Conservation (phyloP, 2,113 vertebrate genomes). For the Myiozetetes cayanensis region DNA sequence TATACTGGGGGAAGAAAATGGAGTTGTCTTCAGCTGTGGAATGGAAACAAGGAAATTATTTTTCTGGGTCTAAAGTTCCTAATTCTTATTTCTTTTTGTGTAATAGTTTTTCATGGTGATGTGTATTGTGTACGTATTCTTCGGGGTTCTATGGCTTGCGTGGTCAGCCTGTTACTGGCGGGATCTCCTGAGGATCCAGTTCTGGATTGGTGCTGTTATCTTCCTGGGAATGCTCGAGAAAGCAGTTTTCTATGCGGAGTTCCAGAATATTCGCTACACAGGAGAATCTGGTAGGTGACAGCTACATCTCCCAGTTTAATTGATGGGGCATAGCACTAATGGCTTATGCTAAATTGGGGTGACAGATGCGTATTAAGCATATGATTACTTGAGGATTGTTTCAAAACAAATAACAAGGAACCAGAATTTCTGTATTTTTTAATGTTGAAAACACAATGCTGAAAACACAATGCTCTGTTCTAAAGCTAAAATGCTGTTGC, state of each 20-base stretch:
- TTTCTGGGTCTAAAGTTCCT: slow-evolving; percentile 12
- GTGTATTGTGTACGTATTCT: slow-evolving; percentile 93
- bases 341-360: background rate
- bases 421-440: background rate
- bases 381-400: background rate
- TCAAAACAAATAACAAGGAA: background rate
- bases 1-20: background rate
- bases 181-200: slow-evolving; percentile 92
- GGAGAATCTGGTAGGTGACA: slow-evolving; percentile 84
- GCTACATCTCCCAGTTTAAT: background rate
- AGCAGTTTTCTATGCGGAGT: slow-evolving; percentile 95
- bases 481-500: background rate
- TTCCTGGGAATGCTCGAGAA: slow-evolving; percentile 95
- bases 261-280: slow-evolving; percentile 90
- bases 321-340: background rate
- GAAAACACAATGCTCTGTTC: too few relatives aligned
- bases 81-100: slow-evolving; percentile 11
- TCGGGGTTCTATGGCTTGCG: slow-evolving; percentile 89
- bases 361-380: background rate
- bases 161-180: slow-evolving; percentile 95
- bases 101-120: slow-evolving; percentile 94
- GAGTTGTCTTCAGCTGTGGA: background rate
- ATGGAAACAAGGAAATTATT: background rate
- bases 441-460: background rate
- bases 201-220: slow-evolving; percentile 95